phyloP scores from a whole-genome alignment of 2,888 invertebrate genomes.

The Microctonus brassicae region DNA sequence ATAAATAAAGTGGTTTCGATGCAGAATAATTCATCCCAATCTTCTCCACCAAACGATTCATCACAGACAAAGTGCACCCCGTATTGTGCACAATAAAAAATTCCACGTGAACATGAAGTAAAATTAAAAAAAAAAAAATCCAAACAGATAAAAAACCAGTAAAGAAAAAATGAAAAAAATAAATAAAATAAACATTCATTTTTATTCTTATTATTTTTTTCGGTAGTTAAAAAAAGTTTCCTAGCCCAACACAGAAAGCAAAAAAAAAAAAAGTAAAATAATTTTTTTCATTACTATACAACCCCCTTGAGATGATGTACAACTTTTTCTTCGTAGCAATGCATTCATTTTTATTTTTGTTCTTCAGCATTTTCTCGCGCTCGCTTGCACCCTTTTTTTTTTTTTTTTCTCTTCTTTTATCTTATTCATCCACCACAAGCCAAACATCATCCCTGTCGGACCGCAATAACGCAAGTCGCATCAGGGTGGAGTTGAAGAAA shows the following conservation, averaged over 20 bases:
- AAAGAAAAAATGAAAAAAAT: not conserved
- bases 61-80: too few relatives aligned
- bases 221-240: not conserved
- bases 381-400: not conserved
- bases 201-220: too few relatives aligned
- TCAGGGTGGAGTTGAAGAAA: constrained; percentile 2
- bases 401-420: not conserved
- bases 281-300: constrained; percentile 20
- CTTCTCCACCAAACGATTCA: too few relatives aligned
- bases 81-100: not conserved
- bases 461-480: constrained; percentile 22
- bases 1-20: not conserved
- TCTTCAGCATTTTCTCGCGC: constrained; percentile 23
- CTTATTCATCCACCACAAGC: constrained; percentile 2
- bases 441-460: constrained; percentile 25
- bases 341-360: constrained; percentile 15
- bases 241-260: not conserved
- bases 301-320: not conserved
- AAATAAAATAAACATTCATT: too few relatives aligned
- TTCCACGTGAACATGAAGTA: not conserved
- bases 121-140: not conserved
- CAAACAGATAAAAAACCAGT: not conserved
- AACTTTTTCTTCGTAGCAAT: constrained; percentile 12
- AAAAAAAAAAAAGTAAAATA: constrained; percentile 7
- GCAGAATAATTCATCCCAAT: not conserved